Evolutionary conservation across 2,888 invertebrate species (phyloP), one percentile per base, ranked within the genome.

Genomic region (Lycocerus yunnanus): DNA sequence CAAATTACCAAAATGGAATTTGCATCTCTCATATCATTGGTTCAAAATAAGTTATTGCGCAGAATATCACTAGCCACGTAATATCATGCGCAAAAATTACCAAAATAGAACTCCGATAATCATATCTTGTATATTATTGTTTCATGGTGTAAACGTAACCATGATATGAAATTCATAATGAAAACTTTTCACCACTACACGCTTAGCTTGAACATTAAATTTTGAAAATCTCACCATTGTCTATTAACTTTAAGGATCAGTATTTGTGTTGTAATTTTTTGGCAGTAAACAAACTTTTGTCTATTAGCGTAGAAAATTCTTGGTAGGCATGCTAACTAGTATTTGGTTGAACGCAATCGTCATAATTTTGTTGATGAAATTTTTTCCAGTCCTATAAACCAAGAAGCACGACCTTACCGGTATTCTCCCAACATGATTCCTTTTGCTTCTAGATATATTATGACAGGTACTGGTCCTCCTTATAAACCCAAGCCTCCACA

Each of bases 311-410:
- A 43, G 43, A 43, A 43, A n/a, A 43, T 8, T 43, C 43, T 43
- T 43, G 43, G 43, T 43, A 43, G 43, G 43, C 43, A 43, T n/a
- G 43, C 43, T 43, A 43, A 43, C 43, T 43, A 43, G n/a, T 43
- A 43, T n/a, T 43, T 43, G 43, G n/a, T 43, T 43, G 6, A 43
- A 43, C 43, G 43, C 43, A 43, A 43, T 43, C n/a, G 43, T 43
- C 43, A 43, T 43, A 43, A 43, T 43, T 43, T 43, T 43, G 43
- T 43, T 43, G 43, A 43, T 43, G 43, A 43, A 43, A 43, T 43
- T 43, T 43, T 43, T 43, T 43, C 43, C 43, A 76, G 74, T 60
- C 77, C 74, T 66, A 73, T 76, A 65, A 73, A 61, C 58, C 78
- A 78, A 73, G 67, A 66, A 68, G 58, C 72, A 18, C 24, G 74